Evolutionary conservation across 2,888 invertebrate species (phyloP), one percentile per base, ranked within the genome.

Genomic region (Magallana nippona): DNA sequence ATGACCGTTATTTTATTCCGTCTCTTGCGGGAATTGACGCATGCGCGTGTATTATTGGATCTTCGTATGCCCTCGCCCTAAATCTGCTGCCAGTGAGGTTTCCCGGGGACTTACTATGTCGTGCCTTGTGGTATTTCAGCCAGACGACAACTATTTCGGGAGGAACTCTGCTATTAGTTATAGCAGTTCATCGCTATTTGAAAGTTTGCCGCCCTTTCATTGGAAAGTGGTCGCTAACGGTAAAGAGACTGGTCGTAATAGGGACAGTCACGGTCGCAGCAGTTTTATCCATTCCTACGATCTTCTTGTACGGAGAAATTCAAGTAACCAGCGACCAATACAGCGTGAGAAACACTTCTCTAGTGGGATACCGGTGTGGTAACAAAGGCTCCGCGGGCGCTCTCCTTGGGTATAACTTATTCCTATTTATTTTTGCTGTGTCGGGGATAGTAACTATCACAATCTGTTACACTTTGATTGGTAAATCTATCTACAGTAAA

Each of bases 1-100:
- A 85, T 55, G 83, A 85, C 27, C 77, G 83, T 3, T 85, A 83
- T 60, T 85, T 85, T 22, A 85, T 85, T 19, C 85, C 85, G 2
- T 62, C 82, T 19, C 77, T 85, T 0, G 85, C 85, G 13, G 55
- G 56, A 10, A 57, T 83, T 11, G 85, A 85, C 78, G 13, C 82
- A 8, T n/a, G 57, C 8, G 83, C 85, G 13, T 85, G 85, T 58
- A 13, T 71, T 2, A 58, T 83, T 55, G 85, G 85, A 63, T 77
- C 81, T 10, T 58, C 81, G 19, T 85, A 83, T 58, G 85, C 85
- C 1, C 79, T 85, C 5, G 78, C 85, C 2, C 56, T 85, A 3
- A 85, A 85, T 55, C 55, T 85, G 17, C 71, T 85, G 27, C 85
- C 85, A 1, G 81, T 82, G 2, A 78, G 57, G 17, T 85, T 83